Percentiles rank a stretch among this genome's conserved stretches.
Conservation (phyloP, 1,140 invertebrate species). For the Drosophila arawakana region DNA sequence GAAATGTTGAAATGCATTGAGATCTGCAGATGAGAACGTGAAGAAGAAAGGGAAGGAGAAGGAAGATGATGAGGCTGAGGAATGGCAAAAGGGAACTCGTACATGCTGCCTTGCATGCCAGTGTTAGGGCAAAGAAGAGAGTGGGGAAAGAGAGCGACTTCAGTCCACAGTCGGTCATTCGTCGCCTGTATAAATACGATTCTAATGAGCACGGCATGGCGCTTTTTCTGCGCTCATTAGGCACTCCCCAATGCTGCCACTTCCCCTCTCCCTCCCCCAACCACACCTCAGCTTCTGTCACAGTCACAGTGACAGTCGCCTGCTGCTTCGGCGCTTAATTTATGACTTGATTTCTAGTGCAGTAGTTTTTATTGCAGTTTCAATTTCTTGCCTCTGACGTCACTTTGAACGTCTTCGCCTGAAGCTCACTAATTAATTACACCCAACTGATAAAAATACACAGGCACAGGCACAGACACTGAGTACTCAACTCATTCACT, state of each 20-base stretch:
- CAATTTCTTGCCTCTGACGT: constrained; percentile 30
- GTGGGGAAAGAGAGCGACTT: not conserved
- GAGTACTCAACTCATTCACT: constrained; percentile 44
- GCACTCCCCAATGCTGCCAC: not conserved
- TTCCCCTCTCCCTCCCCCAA: not conserved
- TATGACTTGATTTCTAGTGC: constrained; percentile 43
- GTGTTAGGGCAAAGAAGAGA: not conserved
- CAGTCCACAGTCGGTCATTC: constrained; percentile 27
- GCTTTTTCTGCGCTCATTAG: constrained; percentile 44
- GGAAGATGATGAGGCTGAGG: no score
- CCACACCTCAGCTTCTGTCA: not conserved
- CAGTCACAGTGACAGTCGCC: constrained; percentile 20
- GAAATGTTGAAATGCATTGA: constrained; percentile 9
- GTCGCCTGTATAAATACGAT: constrained; percentile 46
- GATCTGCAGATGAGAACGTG: not conserved
- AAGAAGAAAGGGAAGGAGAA: not conserved
- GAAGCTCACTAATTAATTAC: constrained; percentile 36
- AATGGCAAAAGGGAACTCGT: not conserved
- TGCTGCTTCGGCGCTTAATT: constrained; percentile 36
- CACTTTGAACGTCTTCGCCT: constrained; percentile 20
- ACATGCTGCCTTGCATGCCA: constrained; percentile 18
- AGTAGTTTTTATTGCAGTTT: constrained; percentile 35
- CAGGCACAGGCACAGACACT: not conserved
- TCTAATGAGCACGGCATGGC: constrained; percentile 47
- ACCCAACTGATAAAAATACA: constrained; percentile 42